A percentile compares a stretch with the other conserved stretches of the same genome.
These are phyloP conservation scores for Drosophila truncata DNA, from an alignment of 1,140 invertebrate genomes.

Conservation along the genomic window DNA sequence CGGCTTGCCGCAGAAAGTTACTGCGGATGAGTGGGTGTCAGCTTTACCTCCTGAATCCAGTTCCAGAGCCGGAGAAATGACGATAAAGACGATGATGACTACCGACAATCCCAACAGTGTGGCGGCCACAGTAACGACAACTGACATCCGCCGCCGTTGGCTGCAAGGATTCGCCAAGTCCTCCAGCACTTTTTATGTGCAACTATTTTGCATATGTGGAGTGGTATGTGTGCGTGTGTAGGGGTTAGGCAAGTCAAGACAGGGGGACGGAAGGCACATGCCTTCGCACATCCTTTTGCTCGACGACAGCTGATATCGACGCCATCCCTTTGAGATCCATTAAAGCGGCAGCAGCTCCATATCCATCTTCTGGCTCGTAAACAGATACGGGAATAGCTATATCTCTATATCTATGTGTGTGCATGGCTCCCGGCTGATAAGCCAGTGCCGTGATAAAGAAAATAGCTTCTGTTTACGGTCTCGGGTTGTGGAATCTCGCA, in stretches of 20 bases:
- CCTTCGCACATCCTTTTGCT: slow-evolving; percentile 36
- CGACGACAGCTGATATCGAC: slow-evolving; percentile 53
- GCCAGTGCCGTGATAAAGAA: slow-evolving; percentile 55
- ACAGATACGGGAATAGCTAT: slow-evolving; percentile 59
- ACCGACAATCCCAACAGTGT: slow-evolving; percentile 30
- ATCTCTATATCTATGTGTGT: slow-evolving; percentile 32
- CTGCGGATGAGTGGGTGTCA: slow-evolving; percentile 22
- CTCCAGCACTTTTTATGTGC: slow-evolving; percentile 66
- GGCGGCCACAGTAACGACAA: slow-evolving; percentile 39
- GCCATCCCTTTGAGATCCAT: slow-evolving; percentile 50
- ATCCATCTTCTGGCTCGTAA: slow-evolving; percentile 67
- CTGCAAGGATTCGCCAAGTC: slow-evolving; percentile 45
- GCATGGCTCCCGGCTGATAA: slow-evolving; percentile 58
- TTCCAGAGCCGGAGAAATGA: slow-evolving; percentile 15
- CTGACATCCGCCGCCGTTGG: slow-evolving; percentile 49
- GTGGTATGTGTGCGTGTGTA: not conserved
- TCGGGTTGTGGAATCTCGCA: slow-evolving; percentile 25
- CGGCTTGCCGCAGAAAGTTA: slow-evolving; percentile 48
- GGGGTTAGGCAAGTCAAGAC: slow-evolving; percentile 7
- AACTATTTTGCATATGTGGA: slow-evolving; percentile 76
- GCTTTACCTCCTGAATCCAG: slow-evolving; percentile 1
- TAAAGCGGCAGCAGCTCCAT: slow-evolving; percentile 52
- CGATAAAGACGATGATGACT: slow-evolving; percentile 42
- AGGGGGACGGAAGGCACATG: not conserved
- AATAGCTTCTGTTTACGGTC: slow-evolving; percentile 46